Conservation (phyloP, 2,888 invertebrate genomes). For the Stenotaenia linearis region DNA sequence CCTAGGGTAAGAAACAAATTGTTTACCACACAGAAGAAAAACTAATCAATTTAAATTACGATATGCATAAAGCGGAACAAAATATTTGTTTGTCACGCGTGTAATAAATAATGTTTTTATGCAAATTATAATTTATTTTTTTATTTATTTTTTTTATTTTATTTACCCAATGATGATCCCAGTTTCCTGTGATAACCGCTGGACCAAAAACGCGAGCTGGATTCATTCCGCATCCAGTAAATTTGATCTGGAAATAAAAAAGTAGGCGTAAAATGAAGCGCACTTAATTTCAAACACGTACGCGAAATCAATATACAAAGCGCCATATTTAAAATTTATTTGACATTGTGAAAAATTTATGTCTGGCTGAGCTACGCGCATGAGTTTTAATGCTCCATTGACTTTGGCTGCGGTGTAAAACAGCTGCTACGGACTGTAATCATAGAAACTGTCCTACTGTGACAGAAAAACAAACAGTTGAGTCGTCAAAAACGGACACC, state of each 20-base stretch:
- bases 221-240: conserved; percentile 85
- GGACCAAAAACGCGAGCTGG: conserved; percentile 84
- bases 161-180: conserved; percentile 76
- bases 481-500: background rate
- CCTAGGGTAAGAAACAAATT: background rate
- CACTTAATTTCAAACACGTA: too few relatives aligned
- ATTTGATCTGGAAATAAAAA: conserved; percentile 52
- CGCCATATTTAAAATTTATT: background rate
- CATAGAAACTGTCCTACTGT: background rate
- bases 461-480: background rate
- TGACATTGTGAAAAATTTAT: background rate
- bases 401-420: background rate
- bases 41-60: too few relatives aligned
- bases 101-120: background rate
- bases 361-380: background rate
- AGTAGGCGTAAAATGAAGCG: conserved; percentile 33
- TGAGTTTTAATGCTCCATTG: background rate
- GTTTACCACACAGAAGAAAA: background rate
- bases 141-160: background rate
- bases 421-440: background rate
- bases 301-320: too few relatives aligned
- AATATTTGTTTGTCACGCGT: too few relatives aligned
- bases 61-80: too few relatives aligned
- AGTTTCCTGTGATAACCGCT: conserved; percentile 67
- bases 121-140: background rate